A percentile compares a stretch with the other conserved stretches of the same genome.
Evolutionary conservation across 2,888 invertebrate genomes (phyloP).

Genomic region (Andrena trimmerana): DNA sequence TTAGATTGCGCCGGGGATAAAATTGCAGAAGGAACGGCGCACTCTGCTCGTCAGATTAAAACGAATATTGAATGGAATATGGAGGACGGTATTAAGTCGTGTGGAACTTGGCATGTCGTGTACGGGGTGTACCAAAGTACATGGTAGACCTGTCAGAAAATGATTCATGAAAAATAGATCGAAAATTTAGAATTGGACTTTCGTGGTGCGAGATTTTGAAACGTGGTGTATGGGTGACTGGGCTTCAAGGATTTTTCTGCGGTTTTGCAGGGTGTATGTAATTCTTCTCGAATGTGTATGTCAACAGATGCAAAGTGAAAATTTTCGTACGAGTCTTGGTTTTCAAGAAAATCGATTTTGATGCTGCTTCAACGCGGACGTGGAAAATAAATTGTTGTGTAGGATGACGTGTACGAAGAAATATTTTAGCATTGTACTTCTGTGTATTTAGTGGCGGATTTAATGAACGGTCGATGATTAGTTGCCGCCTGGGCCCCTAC

Average conservation of each 20-base stretch:
- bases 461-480: too few relatives aligned
- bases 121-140: neutral
- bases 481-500: too few relatives aligned
- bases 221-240: neutral
- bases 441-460: too few relatives aligned
- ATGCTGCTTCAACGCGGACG: too few relatives aligned
- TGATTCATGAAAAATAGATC: neutral
- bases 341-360: too few relatives aligned
- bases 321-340: too few relatives aligned
- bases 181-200: neutral
- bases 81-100: neutral
- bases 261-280: too few relatives aligned
- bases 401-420: too few relatives aligned
- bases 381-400: too few relatives aligned
- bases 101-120: neutral
- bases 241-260: neutral
- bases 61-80: slow-evolving; percentile 7
- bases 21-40: neutral
- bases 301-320: too few relatives aligned
- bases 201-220: neutral
- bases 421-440: too few relatives aligned
- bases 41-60: neutral
- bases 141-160: neutral
- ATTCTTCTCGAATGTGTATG: too few relatives aligned
- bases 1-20: slow-evolving; percentile 19